Conservation (phyloP, 1,140 invertebrate species). For the Ruditapes philippinarum region DNA sequence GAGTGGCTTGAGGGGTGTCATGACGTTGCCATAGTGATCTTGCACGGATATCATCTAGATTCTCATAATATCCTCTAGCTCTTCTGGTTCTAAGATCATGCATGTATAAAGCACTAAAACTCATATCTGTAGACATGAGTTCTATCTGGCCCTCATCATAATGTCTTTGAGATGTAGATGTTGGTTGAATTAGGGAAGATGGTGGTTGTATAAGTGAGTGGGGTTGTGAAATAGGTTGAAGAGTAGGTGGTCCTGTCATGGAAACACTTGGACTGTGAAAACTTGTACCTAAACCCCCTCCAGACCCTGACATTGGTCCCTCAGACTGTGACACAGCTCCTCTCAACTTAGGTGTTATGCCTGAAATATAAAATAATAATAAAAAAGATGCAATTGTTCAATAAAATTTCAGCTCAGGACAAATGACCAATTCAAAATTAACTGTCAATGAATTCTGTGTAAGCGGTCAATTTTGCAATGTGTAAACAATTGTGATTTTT, state of each 20-base stretch:
- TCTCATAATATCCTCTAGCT: constrained; percentile 69
- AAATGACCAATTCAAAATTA: too few species aligned
- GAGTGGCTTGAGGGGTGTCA: constrained; percentile 68
- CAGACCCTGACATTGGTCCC: constrained; percentile 87
- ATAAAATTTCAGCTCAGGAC: too few species aligned
- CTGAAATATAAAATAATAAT: too few species aligned
- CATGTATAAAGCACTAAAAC: constrained; percentile 92
- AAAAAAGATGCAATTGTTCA: too few species aligned
- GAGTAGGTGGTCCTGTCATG: neutral
- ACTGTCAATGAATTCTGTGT: too few species aligned
- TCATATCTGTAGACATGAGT: constrained; percentile 91
- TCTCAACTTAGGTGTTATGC: constrained; percentile 71
- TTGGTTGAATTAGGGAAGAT: neutral
- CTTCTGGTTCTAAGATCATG: constrained; percentile 90
- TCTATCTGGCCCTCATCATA: constrained; percentile 81
- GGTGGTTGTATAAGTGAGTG: constrained; percentile 18
- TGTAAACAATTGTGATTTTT: too few species aligned
- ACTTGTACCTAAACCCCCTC: neutral
- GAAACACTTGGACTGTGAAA: constrained; percentile 41
- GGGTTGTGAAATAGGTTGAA: neutral
- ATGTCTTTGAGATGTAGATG: constrained; percentile 52
- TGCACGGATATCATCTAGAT: constrained; percentile 72
- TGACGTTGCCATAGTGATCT: constrained; percentile 75
- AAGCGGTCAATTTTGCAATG: too few species aligned
- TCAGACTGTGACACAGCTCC: constrained; percentile 88